Evolutionary conservation across 2,797 vertebrate species (phyloP).

Genomic region (Chaetodon trifasciatus): DNA sequence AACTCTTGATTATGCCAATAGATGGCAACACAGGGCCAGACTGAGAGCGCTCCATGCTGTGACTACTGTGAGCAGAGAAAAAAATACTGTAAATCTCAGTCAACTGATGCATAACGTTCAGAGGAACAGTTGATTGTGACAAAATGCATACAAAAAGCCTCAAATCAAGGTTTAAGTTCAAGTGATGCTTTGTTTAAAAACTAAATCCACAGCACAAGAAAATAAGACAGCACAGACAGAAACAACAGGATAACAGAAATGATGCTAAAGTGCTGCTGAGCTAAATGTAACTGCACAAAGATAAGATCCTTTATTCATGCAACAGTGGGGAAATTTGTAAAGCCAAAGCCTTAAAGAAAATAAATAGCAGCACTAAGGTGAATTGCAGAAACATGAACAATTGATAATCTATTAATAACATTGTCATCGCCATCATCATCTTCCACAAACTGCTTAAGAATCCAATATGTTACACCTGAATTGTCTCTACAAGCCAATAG

Average conservation of each 20-base stretch:
- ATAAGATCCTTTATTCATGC: neutral
- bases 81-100: neutral
- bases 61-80: neutral
- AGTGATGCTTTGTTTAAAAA: neutral
- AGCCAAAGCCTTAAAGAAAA: neutral
- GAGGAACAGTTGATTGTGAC: neutral
- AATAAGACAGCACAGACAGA: neutral
- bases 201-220: neutral
- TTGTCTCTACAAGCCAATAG: neutral
- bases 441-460: neutral
- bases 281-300: neutral
- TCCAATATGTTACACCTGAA: neutral
- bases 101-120: neutral
- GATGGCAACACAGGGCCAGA: constrained; percentile 38
- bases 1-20: constrained; percentile 24
- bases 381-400: neutral
- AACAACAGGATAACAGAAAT: neutral
- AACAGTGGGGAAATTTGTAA: too few relatives aligned
- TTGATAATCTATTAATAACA: neutral
- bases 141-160: neutral
- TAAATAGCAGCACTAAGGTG: too few relatives aligned
- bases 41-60: neutral
- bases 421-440: neutral
- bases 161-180: neutral
- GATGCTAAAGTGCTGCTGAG: neutral